Percentiles rank a stretch among this genome's conserved stretches.
These are phyloP conservation scores for Agrypnia vestita DNA, from an alignment of 1,140 invertebrate genomes.

Conservation along the genomic window DNA sequence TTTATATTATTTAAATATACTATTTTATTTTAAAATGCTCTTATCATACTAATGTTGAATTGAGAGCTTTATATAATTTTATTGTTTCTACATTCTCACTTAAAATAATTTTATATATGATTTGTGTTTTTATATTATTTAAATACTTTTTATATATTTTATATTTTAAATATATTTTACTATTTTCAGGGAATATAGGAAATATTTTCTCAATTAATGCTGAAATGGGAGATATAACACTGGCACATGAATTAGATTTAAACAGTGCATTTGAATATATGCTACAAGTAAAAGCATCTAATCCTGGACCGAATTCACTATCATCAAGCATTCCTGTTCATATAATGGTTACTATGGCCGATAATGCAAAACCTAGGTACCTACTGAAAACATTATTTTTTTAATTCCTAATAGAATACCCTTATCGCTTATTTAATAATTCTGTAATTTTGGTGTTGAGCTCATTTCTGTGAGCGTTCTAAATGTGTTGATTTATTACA, in stretches of 20 bases:
- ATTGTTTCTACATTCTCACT: neutral
- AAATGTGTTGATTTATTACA: too few species aligned
- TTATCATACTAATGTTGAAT: neutral
- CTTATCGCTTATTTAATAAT: too few species aligned
- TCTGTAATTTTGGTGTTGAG: neutral
- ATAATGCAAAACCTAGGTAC: slow-evolving; percentile 83
- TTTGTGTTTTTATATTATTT: neutral
- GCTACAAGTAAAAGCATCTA: slow-evolving; percentile 84
- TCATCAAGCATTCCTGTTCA: slow-evolving; percentile 85
- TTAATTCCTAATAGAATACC: too few species aligned
- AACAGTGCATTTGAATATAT: slow-evolving; percentile 82
- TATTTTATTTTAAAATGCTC: slow-evolving; percentile 2
- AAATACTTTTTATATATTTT: too few species aligned
- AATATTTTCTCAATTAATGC: slow-evolving; percentile 85
- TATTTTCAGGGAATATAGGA: slow-evolving; percentile 81
- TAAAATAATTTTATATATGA: neutral
- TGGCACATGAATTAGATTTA: slow-evolving; percentile 82
- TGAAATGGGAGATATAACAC: slow-evolving; percentile 80
- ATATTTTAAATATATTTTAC: too few species aligned
- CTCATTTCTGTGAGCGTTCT: too few species aligned
- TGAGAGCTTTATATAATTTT: neutral
- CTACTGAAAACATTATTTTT: neutral
- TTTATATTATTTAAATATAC: too few species aligned
- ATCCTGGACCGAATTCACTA: slow-evolving; percentile 83
- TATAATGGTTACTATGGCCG: slow-evolving; percentile 88